phyloP scores from a whole-genome alignment of 2,113 vertebrate genomes.

The Salvelinus sp. region DNA sequence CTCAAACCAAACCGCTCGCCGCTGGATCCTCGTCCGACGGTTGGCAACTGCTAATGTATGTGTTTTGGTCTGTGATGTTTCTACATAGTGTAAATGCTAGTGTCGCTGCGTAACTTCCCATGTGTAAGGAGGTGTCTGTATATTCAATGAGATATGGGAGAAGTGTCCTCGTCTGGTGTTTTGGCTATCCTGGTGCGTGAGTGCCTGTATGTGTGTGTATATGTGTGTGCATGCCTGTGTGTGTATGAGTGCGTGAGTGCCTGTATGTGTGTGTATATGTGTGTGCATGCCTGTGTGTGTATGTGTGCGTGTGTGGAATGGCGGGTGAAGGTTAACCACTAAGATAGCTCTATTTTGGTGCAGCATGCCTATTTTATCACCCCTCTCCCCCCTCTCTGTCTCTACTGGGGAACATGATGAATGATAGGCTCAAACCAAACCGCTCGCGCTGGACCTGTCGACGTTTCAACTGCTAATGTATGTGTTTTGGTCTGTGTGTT shows the following conservation, averaged over 20 bases:
- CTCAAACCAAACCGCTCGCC: too few relatives aligned
- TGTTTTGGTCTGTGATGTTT: too few relatives aligned
- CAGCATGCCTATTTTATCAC: conserved; percentile 74
- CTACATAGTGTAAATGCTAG: too few relatives aligned
- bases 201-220: conserved; percentile 2
- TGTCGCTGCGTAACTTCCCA: too few relatives aligned
- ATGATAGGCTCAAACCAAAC: conserved; percentile 29
- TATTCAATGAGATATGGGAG: too few relatives aligned
- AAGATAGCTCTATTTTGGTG: conserved; percentile 76
- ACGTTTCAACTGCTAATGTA: conserved; percentile 11
- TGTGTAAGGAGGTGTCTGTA: too few relatives aligned
- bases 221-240: conserved; percentile 7
- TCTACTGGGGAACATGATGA: conserved; percentile 28
- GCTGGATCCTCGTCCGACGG: too few relatives aligned
- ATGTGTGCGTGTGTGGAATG: conserved; percentile 52
- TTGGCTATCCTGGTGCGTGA: too few relatives aligned
- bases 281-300: conserved; percentile 2
- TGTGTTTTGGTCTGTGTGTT: background rate
- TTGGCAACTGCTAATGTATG: too few relatives aligned
- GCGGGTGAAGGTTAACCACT: conserved; percentile 62
- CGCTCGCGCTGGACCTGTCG: conserved; percentile 41
- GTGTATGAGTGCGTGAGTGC: conserved; percentile 10
- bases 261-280: conserved; percentile 6
- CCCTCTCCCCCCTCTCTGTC: conserved; percentile 40
- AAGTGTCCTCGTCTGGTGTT: too few relatives aligned